Conservation (phyloP, 2,113 vertebrate species). For the Neoarius graeffei region DNA sequence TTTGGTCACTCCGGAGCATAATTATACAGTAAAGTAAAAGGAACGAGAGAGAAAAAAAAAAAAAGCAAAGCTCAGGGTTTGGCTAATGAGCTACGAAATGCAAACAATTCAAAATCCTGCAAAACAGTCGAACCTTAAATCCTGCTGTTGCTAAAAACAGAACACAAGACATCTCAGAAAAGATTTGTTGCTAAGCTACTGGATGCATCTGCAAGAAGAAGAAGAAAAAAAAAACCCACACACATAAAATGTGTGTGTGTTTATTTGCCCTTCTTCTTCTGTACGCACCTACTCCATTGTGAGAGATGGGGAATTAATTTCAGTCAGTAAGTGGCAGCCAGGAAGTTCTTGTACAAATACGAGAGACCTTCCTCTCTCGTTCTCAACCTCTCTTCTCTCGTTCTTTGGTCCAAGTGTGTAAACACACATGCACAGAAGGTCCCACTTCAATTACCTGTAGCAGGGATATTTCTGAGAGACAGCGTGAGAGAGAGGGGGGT, state of each 20-base stretch:
- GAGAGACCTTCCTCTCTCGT: constrained; percentile 7
- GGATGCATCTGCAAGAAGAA: constrained; percentile 51
- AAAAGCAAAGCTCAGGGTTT: neutral
- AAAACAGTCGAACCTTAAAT: constrained; percentile 39
- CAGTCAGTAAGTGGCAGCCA: constrained; percentile 45
- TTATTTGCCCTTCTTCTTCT: constrained; percentile 24
- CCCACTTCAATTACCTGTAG: constrained; percentile 45
- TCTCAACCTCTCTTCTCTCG: neutral
- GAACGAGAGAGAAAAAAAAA: neutral
- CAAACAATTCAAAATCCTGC: constrained; percentile 21
- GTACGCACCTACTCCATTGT: constrained; percentile 35
- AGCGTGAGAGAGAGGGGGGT: neutral
- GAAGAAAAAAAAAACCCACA: neutral
- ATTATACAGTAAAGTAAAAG: neutral
- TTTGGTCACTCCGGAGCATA: neutral
- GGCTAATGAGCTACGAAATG: constrained; percentile 32
- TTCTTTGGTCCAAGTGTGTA: constrained; percentile 6
- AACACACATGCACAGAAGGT: constrained; percentile 40
- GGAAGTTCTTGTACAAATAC: constrained; percentile 53
- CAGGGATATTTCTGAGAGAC: neutral
- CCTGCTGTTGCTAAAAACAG: constrained; percentile 47
- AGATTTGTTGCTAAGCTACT: constrained; percentile 60
- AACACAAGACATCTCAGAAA: constrained; percentile 41
- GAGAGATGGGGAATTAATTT: constrained; percentile 50
- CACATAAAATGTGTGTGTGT: constrained; percentile 25